A percentile compares a stretch with the other conserved stretches of the same genome.
Evolutionary conservation across 2,113 vertebrate genomes (phyloP).

Genomic region (Ochotona curzoniae): DNA sequence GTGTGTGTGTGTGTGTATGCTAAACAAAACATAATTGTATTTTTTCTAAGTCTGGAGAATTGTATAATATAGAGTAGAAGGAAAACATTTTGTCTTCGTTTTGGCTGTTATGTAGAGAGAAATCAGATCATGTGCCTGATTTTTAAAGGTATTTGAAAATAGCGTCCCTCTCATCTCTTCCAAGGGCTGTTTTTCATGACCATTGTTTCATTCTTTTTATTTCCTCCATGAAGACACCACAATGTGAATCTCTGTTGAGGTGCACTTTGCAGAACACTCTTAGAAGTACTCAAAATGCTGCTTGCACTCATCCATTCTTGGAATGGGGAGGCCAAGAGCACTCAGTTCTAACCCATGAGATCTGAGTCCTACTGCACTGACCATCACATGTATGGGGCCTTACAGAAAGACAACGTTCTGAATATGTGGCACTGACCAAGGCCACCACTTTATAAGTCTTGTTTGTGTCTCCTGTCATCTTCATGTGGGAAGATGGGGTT

Average conservation of each 20-base stretch:
- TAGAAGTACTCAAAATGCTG: background rate
- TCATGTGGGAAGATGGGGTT: background rate
- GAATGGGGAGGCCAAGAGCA: no score
- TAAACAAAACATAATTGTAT: background rate
- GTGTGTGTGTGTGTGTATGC: constrained; percentile 24
- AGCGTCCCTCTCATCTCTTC: background rate
- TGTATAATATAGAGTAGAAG: constrained; percentile 51
- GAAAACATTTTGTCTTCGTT: constrained; percentile 36
- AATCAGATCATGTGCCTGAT: background rate
- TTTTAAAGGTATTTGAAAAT: background rate
- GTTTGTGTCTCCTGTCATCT: background rate
- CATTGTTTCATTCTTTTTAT: constrained; percentile 29
- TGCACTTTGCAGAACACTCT: background rate
- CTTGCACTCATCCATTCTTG: background rate
- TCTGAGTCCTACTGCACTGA: background rate
- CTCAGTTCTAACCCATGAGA: background rate
- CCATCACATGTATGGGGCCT: background rate
- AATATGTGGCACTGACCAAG: background rate
- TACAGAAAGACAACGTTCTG: background rate
- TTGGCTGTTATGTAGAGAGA: constrained; percentile 45
- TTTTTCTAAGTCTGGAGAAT: background rate
- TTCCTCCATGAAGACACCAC: constrained; percentile 22
- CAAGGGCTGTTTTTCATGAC: constrained; percentile 38
- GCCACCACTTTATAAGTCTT: background rate
- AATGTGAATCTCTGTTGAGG: background rate